phyloP scores from a whole-genome alignment of 1,140 invertebrate species.

The Euura saliciscinereae region DNA sequence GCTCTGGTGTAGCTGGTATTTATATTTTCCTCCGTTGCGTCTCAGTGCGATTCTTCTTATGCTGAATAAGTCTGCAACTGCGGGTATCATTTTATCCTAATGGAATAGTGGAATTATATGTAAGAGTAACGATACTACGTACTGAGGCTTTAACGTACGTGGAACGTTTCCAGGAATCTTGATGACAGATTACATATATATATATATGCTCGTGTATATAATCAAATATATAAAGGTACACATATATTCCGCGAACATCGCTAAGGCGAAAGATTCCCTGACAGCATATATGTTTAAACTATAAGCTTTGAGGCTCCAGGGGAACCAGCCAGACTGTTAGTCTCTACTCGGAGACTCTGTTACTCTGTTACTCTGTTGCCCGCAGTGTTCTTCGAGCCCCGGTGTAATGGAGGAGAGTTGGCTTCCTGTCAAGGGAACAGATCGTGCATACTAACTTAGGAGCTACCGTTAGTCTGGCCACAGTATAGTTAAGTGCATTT shows the following conservation, averaged over 20 bases:
- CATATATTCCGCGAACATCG: neutral
- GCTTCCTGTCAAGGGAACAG: conserved; percentile 46
- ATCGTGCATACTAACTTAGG: conserved; percentile 47
- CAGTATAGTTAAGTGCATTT: conserved; percentile 4
- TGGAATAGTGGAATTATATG: conserved; percentile 3
- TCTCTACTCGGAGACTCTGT: neutral
- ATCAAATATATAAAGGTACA: neutral
- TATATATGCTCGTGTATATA: neutral
- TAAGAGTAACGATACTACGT: neutral
- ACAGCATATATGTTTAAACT: neutral
- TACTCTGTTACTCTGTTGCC: neutral
- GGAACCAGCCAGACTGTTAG: neutral
- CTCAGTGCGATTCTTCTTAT: too few relatives aligned
- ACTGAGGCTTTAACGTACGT: neutral
- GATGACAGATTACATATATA: neutral
- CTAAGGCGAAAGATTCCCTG: neutral
- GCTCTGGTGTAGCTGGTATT: neutral
- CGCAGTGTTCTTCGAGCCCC: neutral
- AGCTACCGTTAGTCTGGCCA: conserved; percentile 42
- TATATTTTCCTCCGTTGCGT: too few relatives aligned
- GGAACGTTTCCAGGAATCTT: conserved; percentile 5
- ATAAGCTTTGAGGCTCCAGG: neutral
- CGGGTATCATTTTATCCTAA: neutral
- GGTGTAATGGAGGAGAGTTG: conserved; percentile 39
- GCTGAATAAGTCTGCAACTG: neutral